Percentiles rank a stretch among this genome's conserved stretches.
Conservation (phyloP, 1,140 invertebrate species). For the Micrasema minimum region DNA sequence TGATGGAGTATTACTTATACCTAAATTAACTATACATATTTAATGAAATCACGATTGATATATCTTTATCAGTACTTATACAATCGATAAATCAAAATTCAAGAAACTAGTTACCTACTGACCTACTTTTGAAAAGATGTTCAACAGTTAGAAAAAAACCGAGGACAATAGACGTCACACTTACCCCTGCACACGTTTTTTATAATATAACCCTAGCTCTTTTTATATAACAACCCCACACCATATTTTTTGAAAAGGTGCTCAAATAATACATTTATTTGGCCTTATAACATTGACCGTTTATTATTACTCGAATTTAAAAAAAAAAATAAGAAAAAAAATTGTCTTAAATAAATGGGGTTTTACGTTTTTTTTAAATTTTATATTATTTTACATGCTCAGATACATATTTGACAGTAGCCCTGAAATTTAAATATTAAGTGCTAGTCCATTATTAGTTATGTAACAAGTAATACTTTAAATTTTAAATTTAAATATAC, state of each 20-base stretch:
- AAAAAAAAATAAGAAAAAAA: constrained; percentile 2
- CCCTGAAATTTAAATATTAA: no score
- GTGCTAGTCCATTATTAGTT: no score
- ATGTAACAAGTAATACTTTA: no score
- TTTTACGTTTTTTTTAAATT: no score
- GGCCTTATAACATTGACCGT: constrained; percentile 36
- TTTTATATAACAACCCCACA: constrained; percentile 47
- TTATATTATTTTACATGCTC: no score
- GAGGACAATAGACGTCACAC: constrained; percentile 53
- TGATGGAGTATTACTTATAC: no score
- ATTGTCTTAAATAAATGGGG: neutral
- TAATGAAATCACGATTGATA: no score
- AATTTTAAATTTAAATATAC: no score
- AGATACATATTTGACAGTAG: no score
- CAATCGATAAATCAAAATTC: no score
- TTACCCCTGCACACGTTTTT: constrained; percentile 52
- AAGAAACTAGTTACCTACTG: constrained; percentile 46
- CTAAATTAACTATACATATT: no score
- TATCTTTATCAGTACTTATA: no score
- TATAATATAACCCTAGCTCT: constrained; percentile 51
- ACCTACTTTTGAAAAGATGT: constrained; percentile 44
- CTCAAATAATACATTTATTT: constrained; percentile 40
- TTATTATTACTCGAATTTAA: constrained; percentile 18
- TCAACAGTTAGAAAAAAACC: constrained; percentile 26
- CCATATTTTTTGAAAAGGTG: constrained; percentile 50